Conservation (phyloP, 2,888 invertebrate genomes). For the Dermolepida albohirtum region DNA sequence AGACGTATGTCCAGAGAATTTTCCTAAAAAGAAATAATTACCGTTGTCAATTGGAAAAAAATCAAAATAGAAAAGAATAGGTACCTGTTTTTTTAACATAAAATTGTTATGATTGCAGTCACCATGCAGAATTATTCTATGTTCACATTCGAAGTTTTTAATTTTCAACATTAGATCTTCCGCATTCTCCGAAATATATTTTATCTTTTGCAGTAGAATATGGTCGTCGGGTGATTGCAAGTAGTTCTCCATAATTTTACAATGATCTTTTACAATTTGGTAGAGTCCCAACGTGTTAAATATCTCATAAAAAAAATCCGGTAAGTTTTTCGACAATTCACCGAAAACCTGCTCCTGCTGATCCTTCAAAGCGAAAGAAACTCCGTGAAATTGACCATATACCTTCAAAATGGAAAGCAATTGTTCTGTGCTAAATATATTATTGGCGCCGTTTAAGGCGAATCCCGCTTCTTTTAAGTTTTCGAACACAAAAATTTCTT, state of each 20-base stretch:
- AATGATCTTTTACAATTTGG: background rate
- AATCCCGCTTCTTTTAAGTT: conserved; percentile 52
- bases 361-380: conserved; percentile 54
- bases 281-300: conserved; percentile 1
- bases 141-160: conserved; percentile 14
- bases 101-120: conserved; percentile 46
- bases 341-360: conserved; percentile 51
- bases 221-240: conserved; percentile 5
- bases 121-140: conserved; percentile 39
- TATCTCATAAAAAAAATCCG: conserved; percentile 5
- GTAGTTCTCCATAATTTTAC: conserved; percentile 1
- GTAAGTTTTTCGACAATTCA: conserved; percentile 26
- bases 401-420: conserved; percentile 52
- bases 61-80: background rate
- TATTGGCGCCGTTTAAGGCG: conserved; percentile 52
- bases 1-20: conserved; percentile 24
- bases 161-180: conserved; percentile 7
- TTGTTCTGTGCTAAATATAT: conserved; percentile 54
- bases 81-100: conserved; percentile 43
- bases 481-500: conserved; percentile 53
- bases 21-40: background rate
- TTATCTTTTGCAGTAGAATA: background rate
- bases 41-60: too few species aligned
- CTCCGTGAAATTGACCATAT: conserved; percentile 56
- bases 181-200: conserved; percentile 11